A percentile compares a stretch with the other conserved stretches of the same genome.
Evolutionary conservation across 2,888 invertebrate species (phyloP).

Genomic region (Apantesis nais): DNA sequence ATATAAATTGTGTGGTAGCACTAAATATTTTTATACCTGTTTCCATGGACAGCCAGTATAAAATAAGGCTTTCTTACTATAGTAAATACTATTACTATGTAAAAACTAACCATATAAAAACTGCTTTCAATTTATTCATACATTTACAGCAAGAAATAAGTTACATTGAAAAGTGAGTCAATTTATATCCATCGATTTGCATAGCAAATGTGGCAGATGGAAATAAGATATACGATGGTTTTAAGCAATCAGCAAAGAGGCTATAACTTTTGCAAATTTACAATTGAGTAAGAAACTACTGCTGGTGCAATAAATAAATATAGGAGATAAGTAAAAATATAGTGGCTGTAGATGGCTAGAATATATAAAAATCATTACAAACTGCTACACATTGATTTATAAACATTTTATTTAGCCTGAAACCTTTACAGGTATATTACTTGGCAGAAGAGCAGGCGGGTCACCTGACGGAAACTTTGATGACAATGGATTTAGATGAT

Average conservation of each 20-base stretch:
- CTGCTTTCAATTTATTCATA: slow-evolving; percentile 5
- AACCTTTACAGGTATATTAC: not conserved
- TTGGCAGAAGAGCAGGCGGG: no score
- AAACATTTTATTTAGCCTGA: no score
- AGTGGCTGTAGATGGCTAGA: not conserved
- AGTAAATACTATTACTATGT: no score
- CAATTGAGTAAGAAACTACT: slow-evolving; percentile 15
- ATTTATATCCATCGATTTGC: slow-evolving; percentile 20
- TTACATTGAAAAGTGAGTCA: slow-evolving; percentile 20
- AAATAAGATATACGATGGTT: slow-evolving; percentile 23
- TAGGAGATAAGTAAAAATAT: not conserved
- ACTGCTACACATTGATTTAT: not conserved
- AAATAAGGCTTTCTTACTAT: not conserved
- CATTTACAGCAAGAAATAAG: slow-evolving; percentile 7
- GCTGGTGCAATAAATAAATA: not conserved
- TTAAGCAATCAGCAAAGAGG: slow-evolving; percentile 33
- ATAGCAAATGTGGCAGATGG: slow-evolving; percentile 14
- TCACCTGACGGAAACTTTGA: no score
- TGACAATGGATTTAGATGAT: not conserved
- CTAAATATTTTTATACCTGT: not conserved
- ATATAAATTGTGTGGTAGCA: not conserved
- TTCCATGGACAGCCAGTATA: not conserved
- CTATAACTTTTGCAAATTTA: slow-evolving; percentile 30
- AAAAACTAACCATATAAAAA: no score
- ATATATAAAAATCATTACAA: not conserved